Percentiles rank a stretch among this genome's conserved stretches.
Conservation (phyloP, 2,113 vertebrate genomes). For the Caranx melampygus region DNA sequence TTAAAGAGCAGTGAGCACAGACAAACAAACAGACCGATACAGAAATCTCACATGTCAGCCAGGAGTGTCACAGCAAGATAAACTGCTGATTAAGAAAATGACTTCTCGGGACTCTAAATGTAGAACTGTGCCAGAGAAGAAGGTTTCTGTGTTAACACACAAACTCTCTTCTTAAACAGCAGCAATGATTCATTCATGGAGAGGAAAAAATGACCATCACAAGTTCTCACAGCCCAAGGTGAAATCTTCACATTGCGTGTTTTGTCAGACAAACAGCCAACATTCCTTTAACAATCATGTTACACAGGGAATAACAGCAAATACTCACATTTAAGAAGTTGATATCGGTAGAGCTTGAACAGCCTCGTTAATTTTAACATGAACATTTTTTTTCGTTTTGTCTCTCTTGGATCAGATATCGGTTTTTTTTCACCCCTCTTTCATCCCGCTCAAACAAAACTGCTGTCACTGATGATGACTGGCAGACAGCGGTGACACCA, state of each 20-base stretch:
- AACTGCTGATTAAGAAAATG: not conserved
- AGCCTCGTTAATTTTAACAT: not conserved
- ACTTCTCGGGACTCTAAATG: not conserved
- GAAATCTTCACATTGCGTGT: not conserved
- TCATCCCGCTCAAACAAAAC: constrained; percentile 14
- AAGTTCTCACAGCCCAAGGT: too few relatives aligned
- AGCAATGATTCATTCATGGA: not conserved
- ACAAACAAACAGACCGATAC: not conserved
- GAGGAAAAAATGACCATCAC: too few relatives aligned
- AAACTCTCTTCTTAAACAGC: not conserved
- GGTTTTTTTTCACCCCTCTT: not conserved
- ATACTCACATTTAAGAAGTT: constrained; percentile 13
- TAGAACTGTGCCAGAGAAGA: constrained; percentile 8
- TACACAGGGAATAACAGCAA: not conserved
- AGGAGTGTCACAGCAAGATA: not conserved
- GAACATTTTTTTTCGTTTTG: not conserved
- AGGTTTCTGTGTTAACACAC: not conserved
- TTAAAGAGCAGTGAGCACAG: not conserved
- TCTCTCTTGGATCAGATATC: constrained; percentile 8
- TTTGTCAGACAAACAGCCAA: not conserved
- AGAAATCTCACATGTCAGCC: not conserved
- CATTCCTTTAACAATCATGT: too few relatives aligned
- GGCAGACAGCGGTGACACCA: constrained; percentile 48
- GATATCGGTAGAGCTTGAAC: not conserved
- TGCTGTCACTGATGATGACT: constrained; percentile 42